Percentiles rank a stretch among this genome's conserved stretches.
Conservation (phyloP, 2,888 invertebrate species). For the Julus scandinavius region DNA sequence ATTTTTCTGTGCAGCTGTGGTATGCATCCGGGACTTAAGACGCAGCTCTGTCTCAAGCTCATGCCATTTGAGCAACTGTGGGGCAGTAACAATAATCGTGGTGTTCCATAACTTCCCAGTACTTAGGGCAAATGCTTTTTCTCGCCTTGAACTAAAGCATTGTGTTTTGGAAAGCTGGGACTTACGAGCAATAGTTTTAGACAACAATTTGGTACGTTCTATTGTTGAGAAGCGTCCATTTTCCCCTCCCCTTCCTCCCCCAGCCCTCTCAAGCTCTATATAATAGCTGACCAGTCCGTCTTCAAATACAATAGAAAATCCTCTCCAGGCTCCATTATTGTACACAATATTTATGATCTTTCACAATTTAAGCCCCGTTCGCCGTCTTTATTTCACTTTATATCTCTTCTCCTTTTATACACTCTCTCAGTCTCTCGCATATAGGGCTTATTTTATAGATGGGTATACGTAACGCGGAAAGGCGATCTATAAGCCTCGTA, state of each 20-base stretch:
- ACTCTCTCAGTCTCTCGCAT: neutral
- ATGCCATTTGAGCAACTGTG: no score
- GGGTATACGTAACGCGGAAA: neutral
- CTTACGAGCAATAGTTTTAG: neutral
- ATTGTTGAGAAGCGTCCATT: neutral
- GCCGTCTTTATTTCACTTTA: constrained; percentile 10
- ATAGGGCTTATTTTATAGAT: neutral
- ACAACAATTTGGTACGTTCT: neutral
- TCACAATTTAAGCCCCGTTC: constrained; percentile 14
- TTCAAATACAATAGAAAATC: constrained; percentile 16
- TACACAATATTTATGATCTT: constrained; percentile 33
- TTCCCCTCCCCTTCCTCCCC: no score
- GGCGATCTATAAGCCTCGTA: neutral
- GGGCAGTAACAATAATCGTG: no score
- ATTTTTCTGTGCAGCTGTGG: no score
- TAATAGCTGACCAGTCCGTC: neutral
- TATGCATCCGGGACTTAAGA: no score
- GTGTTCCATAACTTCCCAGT: no score
- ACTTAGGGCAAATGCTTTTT: no score
- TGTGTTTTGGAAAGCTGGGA: neutral
- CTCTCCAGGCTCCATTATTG: neutral
- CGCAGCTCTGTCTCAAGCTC: no score
- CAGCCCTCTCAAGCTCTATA: no score
- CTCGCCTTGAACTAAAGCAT: no score
- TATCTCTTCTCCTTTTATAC: neutral